Evolutionary conservation across 2,888 invertebrate species (phyloP), one percentile per base, ranked within the genome.

Genomic region (Drosophila longiperda): DNA sequence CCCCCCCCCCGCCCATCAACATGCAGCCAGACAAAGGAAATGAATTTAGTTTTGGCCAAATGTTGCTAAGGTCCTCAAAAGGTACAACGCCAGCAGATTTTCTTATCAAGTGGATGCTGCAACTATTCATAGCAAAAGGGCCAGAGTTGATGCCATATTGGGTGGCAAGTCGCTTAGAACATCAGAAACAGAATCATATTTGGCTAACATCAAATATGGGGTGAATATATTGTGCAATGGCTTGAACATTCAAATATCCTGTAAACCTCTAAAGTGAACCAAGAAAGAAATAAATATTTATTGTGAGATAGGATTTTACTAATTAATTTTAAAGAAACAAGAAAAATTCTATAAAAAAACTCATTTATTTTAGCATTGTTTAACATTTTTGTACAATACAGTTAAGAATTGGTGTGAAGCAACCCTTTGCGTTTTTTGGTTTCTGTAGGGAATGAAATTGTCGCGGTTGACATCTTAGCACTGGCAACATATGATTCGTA

Each of bases 31-130:
- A 85, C 73, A 87, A 79, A 73, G 76, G 66, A 76, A 70, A 80
- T 73, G 83, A 69, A 69, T 55, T 68, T 66, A 50, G 36, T 76
- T 61, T 38, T 59, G 61, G 62, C 36, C 70, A 81, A 81, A 65
- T 81, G 81, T 54, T 50, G n/a, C 55, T 36, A 34, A n/a, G 42
- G 17, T 48, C 53, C 34, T 42, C 38, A 76, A 85, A 85, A 85
- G 87, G 85, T 82, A 89, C 87, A 77, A 78, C 77, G 85, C 72
- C 23, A 73, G 87, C 85, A 89, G 68, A 82, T 89, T 89, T 87
- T 70, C 78, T 64, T 79, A 75, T 71, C 77, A 71, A 62, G 62
- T 55, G 65, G 34, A 12, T 40, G 42, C 52, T 45, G 11, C n/a
- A 42, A 63, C 75, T 66, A 66, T 66, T 49, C 52, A 62, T 60